Percentiles rank a stretch among this genome's conserved stretches.
Evolutionary conservation across 2,113 vertebrate species (phyloP).

Genomic region (Mustela lutreola): DNA sequence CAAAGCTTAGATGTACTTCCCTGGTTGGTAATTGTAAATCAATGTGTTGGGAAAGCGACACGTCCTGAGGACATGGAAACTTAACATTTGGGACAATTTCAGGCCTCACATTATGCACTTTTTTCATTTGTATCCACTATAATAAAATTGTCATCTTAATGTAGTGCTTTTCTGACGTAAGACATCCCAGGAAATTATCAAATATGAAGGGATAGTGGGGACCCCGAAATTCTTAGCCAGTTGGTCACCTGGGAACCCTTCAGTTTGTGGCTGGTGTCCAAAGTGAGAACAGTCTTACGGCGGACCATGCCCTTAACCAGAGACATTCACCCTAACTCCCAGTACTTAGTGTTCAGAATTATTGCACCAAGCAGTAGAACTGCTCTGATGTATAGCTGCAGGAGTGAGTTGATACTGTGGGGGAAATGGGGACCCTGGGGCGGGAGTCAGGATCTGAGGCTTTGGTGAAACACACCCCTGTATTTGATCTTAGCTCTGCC

Average conservation of each 20-base stretch:
- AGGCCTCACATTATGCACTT: fast-evolving
- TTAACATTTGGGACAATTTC: background rate
- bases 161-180: background rate
- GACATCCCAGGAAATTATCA: background rate
- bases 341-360: background rate
- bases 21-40: background rate
- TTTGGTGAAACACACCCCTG: fast-evolving
- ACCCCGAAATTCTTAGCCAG: background rate
- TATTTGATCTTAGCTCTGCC: background rate
- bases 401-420: fast-evolving
- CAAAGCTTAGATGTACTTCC: background rate
- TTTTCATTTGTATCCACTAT: background rate
- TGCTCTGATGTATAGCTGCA: background rate
- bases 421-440: fast-evolving
- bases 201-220: background rate
- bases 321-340: background rate
- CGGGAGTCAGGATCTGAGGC: fast-evolving
- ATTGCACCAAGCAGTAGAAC: too few species aligned
- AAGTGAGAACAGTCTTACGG: background rate
- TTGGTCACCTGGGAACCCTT: background rate
- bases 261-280: background rate
- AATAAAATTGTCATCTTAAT: background rate
- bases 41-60: background rate
- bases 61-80: background rate
- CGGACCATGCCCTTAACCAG: background rate